Conservation (phyloP, 2,797 vertebrate species). For the Uromys caudimaculatus region DNA sequence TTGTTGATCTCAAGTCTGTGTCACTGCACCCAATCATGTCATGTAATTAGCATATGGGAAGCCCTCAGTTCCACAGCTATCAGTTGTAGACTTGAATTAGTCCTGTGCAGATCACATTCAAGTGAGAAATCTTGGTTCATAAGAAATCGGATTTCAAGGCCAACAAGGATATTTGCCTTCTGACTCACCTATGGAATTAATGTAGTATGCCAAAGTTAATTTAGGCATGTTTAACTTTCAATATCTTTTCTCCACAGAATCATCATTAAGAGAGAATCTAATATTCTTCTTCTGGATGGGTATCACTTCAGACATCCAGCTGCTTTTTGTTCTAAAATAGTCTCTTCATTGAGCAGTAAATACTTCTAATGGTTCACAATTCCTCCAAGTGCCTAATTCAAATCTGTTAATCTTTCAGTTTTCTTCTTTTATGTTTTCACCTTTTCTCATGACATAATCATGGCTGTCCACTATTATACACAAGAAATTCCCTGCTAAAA, state of each 20-base stretch:
- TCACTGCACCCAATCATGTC: neutral
- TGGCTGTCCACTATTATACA: neutral
- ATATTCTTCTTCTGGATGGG: neutral
- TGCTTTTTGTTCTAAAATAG: neutral
- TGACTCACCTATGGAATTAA: neutral
- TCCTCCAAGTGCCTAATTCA: slow-evolving; percentile 33
- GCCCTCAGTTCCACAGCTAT: neutral
- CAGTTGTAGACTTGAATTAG: neutral
- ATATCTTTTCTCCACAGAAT: neutral
- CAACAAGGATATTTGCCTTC: neutral
- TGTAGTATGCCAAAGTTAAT: neutral
- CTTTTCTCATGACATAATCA: neutral
- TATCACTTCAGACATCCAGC: neutral
- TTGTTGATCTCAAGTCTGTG: neutral
- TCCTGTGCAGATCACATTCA: neutral
- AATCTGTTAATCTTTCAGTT: neutral
- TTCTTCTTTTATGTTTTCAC: slow-evolving; percentile 4
- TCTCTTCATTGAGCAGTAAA: neutral
- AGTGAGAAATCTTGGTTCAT: neutral
- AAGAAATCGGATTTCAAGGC: neutral
- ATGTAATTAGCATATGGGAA: neutral
- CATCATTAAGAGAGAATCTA: slow-evolving; percentile 9
- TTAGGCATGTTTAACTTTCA: neutral
- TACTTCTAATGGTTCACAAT: slow-evolving; percentile 1
- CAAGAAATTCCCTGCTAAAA: neutral